These are phyloP conservation scores for Athene cunicularia DNA, from an alignment of 2,113 vertebrate genomes.

Conservation along the genomic window DNA sequence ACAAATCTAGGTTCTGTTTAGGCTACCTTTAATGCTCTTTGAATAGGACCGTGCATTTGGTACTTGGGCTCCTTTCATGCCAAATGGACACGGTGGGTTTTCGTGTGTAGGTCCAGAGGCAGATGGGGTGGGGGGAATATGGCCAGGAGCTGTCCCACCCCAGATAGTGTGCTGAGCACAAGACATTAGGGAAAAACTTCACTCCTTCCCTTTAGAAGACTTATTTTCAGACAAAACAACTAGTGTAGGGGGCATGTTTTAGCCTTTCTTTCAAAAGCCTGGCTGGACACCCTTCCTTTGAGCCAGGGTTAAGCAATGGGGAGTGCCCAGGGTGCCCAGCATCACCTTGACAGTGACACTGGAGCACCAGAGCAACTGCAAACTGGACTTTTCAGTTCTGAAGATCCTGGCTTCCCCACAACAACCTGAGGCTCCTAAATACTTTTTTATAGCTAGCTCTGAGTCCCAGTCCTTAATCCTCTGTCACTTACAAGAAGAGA, in stretches of 20 bases:
- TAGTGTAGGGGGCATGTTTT: background rate
- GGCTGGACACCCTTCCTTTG: background rate
- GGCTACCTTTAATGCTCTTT: background rate
- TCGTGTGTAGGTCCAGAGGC: background rate
- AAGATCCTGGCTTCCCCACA: background rate
- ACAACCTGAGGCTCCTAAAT: background rate
- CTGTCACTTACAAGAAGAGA: background rate
- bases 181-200: background rate
- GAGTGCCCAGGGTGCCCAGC: fast-evolving
- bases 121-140: fast-evolving
- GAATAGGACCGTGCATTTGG: background rate
- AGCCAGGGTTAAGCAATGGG: background rate
- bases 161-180: background rate
- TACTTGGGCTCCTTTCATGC: background rate
- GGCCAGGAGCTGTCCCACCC: background rate
- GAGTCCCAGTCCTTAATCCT: background rate
- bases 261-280: background rate
- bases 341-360: fast-evolving
- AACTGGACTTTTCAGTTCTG: background rate
- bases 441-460: background rate
- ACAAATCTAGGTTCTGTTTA: background rate
- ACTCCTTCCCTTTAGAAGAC: background rate
- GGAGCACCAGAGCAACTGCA: background rate
- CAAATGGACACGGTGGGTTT: fast-evolving
- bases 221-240: background rate